A percentile compares a stretch with the other conserved stretches of the same genome.
These are phyloP conservation scores for Trichopria drosophilae DNA, from an alignment of 2,888 invertebrate species.

Conservation along the genomic window DNA sequence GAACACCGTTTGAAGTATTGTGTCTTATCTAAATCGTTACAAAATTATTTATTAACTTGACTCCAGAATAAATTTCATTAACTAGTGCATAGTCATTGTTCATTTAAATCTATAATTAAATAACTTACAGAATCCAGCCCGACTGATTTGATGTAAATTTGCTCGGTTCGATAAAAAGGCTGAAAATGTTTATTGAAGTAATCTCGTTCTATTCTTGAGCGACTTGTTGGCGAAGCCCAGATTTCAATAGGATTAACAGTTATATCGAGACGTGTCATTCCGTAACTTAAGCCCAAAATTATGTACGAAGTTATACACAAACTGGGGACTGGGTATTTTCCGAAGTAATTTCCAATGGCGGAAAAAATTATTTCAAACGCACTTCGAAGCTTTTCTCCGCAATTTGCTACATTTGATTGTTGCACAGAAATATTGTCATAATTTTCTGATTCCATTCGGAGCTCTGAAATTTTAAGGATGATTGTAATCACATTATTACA, in stretches of 20 bases:
- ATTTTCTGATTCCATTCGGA: too few relatives aligned
- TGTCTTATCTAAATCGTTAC: conserved; percentile 43
- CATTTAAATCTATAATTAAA: not conserved
- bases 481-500: too few relatives aligned
- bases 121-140: conserved; percentile 61
- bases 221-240: conserved; percentile 85
- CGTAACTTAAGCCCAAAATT: conserved; percentile 67
- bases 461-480: too few relatives aligned
- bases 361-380: conserved; percentile 56
- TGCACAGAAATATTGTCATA: too few relatives aligned
- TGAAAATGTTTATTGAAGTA: conserved; percentile 86
- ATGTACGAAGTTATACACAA: conserved; percentile 68
- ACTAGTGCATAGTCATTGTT: not conserved
- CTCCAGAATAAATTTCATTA: not conserved
- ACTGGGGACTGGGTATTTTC: conserved; percentile 68
- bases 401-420: too few relatives aligned
- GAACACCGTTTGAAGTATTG: conserved; percentile 54
- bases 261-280: conserved; percentile 69
- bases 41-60: not conserved
- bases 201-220: conserved; percentile 79
- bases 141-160: conserved; percentile 77
- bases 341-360: conserved; percentile 65
- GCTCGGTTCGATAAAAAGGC: conserved; percentile 88
- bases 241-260: conserved; percentile 90
- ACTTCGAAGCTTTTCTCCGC: conserved; percentile 38